These are phyloP conservation scores for Callipepla squamata DNA, from an alignment of 2,113 vertebrate species.

Conservation along the genomic window DNA sequence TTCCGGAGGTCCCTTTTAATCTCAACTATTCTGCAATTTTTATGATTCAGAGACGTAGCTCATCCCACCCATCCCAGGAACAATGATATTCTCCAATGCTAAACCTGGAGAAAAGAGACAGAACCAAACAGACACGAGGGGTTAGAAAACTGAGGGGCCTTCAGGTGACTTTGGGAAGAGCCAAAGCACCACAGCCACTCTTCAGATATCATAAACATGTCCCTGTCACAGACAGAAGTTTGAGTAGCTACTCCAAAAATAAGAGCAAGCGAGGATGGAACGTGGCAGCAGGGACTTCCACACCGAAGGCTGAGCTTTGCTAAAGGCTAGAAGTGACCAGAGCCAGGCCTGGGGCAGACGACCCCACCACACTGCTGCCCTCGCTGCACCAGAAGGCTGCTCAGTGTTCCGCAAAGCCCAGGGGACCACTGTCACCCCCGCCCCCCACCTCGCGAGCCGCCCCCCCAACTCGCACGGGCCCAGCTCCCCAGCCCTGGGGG, in stretches of 20 bases:
- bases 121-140: neutral
- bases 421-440: too few species aligned
- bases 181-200: neutral
- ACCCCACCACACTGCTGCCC: neutral
- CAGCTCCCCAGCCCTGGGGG: too few species aligned
- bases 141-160: neutral
- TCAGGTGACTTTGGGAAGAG: neutral
- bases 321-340: neutral
- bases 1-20: neutral
- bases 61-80: neutral
- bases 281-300: accelerated
- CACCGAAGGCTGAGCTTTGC: accelerated
- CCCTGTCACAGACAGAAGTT: neutral
- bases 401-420: too few species aligned
- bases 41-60: neutral
- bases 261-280: neutral
- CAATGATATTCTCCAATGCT: neutral
- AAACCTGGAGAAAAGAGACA: neutral
- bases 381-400: neutral
- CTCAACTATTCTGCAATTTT: neutral
- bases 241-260: neutral
- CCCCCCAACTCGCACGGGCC: too few species aligned
- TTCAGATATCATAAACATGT: neutral
- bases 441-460: too few species aligned
- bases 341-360: accelerated